These are phyloP conservation scores for Allygus modestus DNA, from an alignment of 2,888 invertebrate species.

Conservation along the genomic window DNA sequence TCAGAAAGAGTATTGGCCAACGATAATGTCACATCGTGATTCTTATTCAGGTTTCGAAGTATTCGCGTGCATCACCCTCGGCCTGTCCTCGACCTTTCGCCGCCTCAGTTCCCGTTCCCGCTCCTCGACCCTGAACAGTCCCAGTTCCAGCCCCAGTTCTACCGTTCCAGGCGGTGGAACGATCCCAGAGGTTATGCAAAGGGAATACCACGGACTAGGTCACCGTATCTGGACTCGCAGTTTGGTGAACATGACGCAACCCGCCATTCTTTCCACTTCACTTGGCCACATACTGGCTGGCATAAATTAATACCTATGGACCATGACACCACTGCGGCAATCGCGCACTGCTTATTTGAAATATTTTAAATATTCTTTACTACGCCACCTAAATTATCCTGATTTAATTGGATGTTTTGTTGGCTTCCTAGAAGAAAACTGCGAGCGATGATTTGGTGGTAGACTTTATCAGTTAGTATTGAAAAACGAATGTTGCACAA, in stretches of 20 bases:
- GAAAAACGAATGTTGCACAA: too few relatives aligned
- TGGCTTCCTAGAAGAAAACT: too few relatives aligned
- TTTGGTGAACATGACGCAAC: slow-evolving; percentile 13
- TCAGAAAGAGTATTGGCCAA: slow-evolving; percentile 24
- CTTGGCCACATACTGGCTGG: slow-evolving; percentile 16
- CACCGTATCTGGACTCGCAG: slow-evolving; percentile 7
- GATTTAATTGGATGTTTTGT: too few relatives aligned
- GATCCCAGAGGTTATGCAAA: slow-evolving; percentile 1
- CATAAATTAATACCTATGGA: neutral
- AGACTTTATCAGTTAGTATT: too few relatives aligned
- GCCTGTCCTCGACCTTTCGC: slow-evolving; percentile 15
- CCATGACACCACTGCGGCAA: neutral
- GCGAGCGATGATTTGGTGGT: too few relatives aligned
- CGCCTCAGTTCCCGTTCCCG: neutral
- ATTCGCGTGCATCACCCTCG: slow-evolving; percentile 19
- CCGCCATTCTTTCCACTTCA: slow-evolving; percentile 20
- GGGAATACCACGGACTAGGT: slow-evolving; percentile 19
- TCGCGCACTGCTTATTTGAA: neutral
- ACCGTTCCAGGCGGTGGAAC: slow-evolving; percentile 17
- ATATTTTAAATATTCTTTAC: too few relatives aligned
- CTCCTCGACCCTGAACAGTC: slow-evolving; percentile 32
- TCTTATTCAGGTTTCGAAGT: slow-evolving; percentile 8
- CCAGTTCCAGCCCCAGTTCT: slow-evolving; percentile 11
- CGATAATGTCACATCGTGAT: slow-evolving; percentile 30
- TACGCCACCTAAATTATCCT: too few relatives aligned